Conservation (phyloP, 1,140 invertebrate genomes). For the Listronotus bonariensis region DNA sequence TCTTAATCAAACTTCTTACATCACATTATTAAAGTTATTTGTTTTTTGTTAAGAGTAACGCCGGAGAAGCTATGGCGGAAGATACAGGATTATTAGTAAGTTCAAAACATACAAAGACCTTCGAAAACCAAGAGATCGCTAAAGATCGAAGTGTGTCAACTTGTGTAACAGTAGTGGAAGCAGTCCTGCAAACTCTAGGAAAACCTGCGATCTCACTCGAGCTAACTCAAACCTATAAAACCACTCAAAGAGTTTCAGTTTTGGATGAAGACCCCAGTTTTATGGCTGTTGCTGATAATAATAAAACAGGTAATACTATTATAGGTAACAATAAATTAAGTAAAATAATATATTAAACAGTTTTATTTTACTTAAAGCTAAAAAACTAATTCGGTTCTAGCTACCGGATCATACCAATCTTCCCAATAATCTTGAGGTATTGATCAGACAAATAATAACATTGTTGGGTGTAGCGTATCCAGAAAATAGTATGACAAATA, state of each 20-base stretch:
- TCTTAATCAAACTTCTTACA: not conserved
- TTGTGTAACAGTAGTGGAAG: slow-evolving; percentile 30
- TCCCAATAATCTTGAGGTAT: no score
- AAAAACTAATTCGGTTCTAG: no score
- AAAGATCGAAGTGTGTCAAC: slow-evolving; percentile 3
- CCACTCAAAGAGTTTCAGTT: slow-evolving; percentile 57
- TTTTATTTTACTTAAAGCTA: no score
- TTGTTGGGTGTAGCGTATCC: no score
- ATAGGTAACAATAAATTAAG: slow-evolving; percentile 44
- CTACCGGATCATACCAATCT: no score
- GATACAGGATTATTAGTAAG: slow-evolving; percentile 63
- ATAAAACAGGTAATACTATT: slow-evolving; percentile 60
- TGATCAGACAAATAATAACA: no score
- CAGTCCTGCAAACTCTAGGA: slow-evolving; percentile 48
- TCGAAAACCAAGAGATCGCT: slow-evolving; percentile 19
- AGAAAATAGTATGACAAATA: no score
- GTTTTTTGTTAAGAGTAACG: slow-evolving; percentile 59
- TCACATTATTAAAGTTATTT: not conserved
- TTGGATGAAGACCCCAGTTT: slow-evolving; percentile 73
- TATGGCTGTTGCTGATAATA: slow-evolving; percentile 72
- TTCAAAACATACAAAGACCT: slow-evolving; percentile 61
- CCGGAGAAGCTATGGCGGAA: slow-evolving; percentile 70
- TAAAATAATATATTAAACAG: no score
- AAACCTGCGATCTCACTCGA: slow-evolving; percentile 8
- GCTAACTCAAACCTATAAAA: slow-evolving; percentile 17